Evolutionary conservation across 2,888 invertebrate species (phyloP), one percentile per base, ranked within the genome.

Genomic region (Caradrina clavipalpis): DNA sequence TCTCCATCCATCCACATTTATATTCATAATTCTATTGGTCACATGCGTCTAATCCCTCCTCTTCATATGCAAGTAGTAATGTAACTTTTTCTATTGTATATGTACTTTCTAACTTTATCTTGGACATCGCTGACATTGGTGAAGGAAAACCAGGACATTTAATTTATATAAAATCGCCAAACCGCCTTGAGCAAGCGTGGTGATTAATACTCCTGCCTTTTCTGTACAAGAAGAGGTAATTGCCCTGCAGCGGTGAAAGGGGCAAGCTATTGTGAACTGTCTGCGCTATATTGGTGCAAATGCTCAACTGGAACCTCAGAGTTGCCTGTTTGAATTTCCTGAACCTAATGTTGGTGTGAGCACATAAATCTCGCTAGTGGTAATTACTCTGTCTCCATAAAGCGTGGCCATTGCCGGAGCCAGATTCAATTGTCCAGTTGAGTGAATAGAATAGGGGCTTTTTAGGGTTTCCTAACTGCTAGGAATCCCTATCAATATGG

Each of bases 371-470:
- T 66, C 17, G 54, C 10, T 63, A 61, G 65, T 73, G 68, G 80
- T 80, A 80, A 80, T 80, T 80, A 73, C 77, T 60, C 58, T 62
- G 73, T 66, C 73, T 71, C 71, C 73, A 74, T 81, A 81, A 81
- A 67, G 65, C 69, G 66, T 64, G 62, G 60, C 61, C 62, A 75
- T 71, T 66, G 58, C 62, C 64, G 50, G 59, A 59, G 65, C 82
- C 71, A 65, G 76, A 81, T 79, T 81, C 81, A 76, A 81, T 73
- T 78, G 79, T 76, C 79, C 76, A 65, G 73, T 73, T 76, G 75
- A 78, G 64, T 76, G 73, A 76, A 68, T 81, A 65, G 73, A 76
- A 68, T 81, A 65, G 66, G 62, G 59, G 69, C 70, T 73, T 81
- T 80, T 81, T 79, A 79, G 82, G 76, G 76, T 61, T 73, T 81